phyloP scores from a whole-genome alignment of 53 echinoderm and acorn worm genomes.

The Pentamera pediparva region DNA sequence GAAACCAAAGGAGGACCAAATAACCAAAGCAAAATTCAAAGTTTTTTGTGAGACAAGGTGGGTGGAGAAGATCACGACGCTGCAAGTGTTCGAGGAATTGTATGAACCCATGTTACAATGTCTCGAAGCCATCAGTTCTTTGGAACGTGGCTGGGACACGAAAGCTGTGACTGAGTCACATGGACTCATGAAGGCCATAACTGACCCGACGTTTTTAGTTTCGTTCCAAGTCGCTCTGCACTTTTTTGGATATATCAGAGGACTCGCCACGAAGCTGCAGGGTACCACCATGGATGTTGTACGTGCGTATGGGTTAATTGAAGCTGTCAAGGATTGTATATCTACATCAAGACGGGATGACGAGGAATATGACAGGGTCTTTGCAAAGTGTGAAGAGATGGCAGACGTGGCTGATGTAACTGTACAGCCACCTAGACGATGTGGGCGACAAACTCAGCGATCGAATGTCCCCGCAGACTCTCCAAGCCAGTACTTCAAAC shows the following conservation, averaged over 20 bases:
- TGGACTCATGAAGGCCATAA: constrained; percentile 14
- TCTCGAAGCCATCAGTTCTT: constrained; percentile 3
- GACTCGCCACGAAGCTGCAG: constrained; percentile 16
- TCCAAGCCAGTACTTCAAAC: constrained; percentile 6
- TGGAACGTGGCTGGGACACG: constrained; percentile 41
- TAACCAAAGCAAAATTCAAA: constrained; percentile 29
- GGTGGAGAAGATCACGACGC: constrained; percentile 34
- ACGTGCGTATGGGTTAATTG: not conserved
- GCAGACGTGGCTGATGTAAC: not conserved
- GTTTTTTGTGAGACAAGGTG: constrained; percentile 45
- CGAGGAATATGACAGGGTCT: constrained; percentile 4
- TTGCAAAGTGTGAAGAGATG: constrained; percentile 5
- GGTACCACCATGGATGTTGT: constrained; percentile 22
- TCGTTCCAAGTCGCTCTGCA: constrained; percentile 3
- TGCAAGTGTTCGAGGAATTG: constrained; percentile 35
- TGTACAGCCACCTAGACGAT: constrained; percentile 11
- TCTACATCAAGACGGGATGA: not conserved
- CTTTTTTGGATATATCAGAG: constrained; percentile 18
- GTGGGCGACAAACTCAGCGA: constrained; percentile 11
- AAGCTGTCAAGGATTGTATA: constrained; percentile 7
- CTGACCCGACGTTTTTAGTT: constrained; percentile 15
- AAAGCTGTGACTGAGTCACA: constrained; percentile 26
- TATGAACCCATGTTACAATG: constrained; percentile 37
- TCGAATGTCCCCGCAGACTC: not conserved
- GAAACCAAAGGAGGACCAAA: not conserved